Base-by-base conservation (phyloP, 2,113 vertebrate genomes). In the Prunella fulvescens region DNA sequence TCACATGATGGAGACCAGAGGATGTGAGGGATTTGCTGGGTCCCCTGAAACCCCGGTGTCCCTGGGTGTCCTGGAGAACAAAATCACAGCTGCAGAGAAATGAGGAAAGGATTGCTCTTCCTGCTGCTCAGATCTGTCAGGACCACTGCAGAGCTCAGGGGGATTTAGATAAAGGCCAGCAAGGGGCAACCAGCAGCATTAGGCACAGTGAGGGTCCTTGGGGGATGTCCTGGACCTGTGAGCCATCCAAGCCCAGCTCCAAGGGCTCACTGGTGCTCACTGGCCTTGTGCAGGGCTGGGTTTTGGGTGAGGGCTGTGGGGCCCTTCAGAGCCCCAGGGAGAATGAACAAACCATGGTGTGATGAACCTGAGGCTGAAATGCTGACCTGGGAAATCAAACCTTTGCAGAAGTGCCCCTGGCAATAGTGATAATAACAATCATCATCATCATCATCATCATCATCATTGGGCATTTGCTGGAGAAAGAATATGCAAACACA, bases 261-360 rank as follows among this genome's bases (percentile, higher is more conserved):
- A 8, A 6, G 62, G 6, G 37, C 58, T 51, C 44, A 18, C 19
- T 29, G 77, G 6, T 35, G 56, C 8, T 33, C 64, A 4, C 39
- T 15, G 57, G 61, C 15, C 66, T 8, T 12, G 51, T 22, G 70
- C 50, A 53, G 71, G 16, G 53, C 62, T 4, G 3, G 18, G 12
- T 18, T 50, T 10, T 71, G 91, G 44, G 1, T 25, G 6, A 15
- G 31, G 26, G 51, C 53, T 57, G 7, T 3, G 70, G 35, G 37
- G 19, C 42, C 0, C 1, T 11, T 57, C 56, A 66, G 66, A 61
- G n/a, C 48, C 53, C 35, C 3, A 10, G 58, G 29, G 31, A 62
- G 39, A 62, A 25, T 2, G 6, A 33, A 12, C 42, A 64, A 72
- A 51, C 29, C 8, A 2, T 0, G 0, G 40, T 26, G 54, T 17